phyloP scores from a whole-genome alignment of 2,113 vertebrate genomes.

The Guaruba guarouba region DNA sequence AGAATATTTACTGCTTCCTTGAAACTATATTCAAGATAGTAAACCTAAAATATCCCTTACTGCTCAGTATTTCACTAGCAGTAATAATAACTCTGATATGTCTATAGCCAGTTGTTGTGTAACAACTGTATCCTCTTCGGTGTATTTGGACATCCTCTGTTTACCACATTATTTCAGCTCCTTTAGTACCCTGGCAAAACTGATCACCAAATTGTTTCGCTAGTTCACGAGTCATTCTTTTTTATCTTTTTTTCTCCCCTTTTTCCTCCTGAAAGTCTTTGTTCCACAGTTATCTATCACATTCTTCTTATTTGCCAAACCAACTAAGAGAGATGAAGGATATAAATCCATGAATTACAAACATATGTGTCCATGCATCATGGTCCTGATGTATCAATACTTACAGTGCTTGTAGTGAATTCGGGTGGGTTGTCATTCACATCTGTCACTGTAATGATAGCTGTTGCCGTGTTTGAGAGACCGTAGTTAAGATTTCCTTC shows the following conservation, averaged over 20 bases:
- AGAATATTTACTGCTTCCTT: not conserved
- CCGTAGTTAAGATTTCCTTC: conserved; percentile 96
- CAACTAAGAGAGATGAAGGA: not conserved
- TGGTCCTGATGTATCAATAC: conserved; percentile 29
- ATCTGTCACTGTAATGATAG: conserved; percentile 90
- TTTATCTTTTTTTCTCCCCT: not conserved
- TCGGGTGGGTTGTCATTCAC: conserved; percentile 97
- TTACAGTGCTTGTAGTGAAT: conserved; percentile 90
- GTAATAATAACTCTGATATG: not conserved
- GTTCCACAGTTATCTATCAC: not conserved
- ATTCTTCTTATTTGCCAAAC: not conserved
- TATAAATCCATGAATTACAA: not conserved
- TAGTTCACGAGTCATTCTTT: not conserved
- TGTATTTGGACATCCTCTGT: not conserved
- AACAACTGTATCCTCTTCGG: not conserved
- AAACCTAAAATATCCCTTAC: not conserved
- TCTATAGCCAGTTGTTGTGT: not conserved
- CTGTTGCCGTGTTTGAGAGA: conserved; percentile 95
- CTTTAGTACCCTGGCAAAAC: not conserved
- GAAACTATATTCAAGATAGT: not conserved
- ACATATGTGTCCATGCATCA: not conserved
- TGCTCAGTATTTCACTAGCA: not conserved
- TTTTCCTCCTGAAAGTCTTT: not conserved
- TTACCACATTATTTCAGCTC: not conserved
- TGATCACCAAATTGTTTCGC: not conserved